These are phyloP conservation scores for Remorina albescens DNA, from an alignment of 2,797 vertebrate species.

Conservation along the genomic window DNA sequence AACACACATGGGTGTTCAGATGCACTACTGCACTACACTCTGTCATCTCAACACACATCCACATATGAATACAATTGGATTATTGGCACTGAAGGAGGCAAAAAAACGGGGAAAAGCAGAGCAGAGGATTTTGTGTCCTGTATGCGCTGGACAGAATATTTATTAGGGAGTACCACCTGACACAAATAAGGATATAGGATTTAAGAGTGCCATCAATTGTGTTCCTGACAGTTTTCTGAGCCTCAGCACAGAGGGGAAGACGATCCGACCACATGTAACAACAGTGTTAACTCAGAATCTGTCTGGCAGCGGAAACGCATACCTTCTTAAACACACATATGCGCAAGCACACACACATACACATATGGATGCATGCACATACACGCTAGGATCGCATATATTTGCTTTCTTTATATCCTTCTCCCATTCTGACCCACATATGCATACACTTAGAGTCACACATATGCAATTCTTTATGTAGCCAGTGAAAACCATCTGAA, in stretches of 20 bases:
- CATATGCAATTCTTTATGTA: slow-evolving; percentile 43
- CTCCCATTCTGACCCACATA: slow-evolving; percentile 64
- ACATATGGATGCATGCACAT: slow-evolving; percentile 59
- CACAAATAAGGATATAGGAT: slow-evolving; percentile 85
- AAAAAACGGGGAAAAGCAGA: slow-evolving; percentile 52
- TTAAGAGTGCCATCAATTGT: slow-evolving; percentile 84
- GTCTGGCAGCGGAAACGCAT: slow-evolving; percentile 80
- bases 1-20: slow-evolving; percentile 50
- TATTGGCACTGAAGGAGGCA: slow-evolving; percentile 71
- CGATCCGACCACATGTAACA: slow-evolving; percentile 84
- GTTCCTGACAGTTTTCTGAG: slow-evolving; percentile 82
- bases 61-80: slow-evolving; percentile 72
- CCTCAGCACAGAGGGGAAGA: slow-evolving; percentile 77
- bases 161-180: slow-evolving; percentile 84
- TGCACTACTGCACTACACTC: slow-evolving; percentile 38
- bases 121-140: slow-evolving; percentile 70
- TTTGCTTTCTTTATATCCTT: slow-evolving; percentile 65
- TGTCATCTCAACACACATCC: slow-evolving; percentile 57
- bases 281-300: slow-evolving; percentile 84
- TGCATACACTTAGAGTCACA: slow-evolving; percentile 66
- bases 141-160: slow-evolving; percentile 79
- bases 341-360: slow-evolving; percentile 52
- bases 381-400: slow-evolving; percentile 57
- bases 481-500: slow-evolving; percentile 65
- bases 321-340: slow-evolving; percentile 73